Base-by-base conservation (phyloP, 2,888 invertebrate genomes). In the Acanthopleura granulata region DNA sequence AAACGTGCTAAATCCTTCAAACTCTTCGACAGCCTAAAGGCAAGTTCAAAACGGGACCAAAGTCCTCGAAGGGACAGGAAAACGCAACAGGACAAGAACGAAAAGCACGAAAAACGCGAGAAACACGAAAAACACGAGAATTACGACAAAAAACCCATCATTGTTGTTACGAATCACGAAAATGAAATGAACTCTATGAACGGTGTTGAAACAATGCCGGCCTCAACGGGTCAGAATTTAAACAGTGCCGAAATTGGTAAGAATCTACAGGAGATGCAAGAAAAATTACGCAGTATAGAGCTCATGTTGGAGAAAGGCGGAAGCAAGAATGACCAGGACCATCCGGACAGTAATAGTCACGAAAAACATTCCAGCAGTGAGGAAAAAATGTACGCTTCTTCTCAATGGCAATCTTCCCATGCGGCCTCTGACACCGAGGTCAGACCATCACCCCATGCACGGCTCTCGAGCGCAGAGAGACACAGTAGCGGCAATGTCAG, bases 11-110 rank as follows among this genome's bases (percentile, higher is more conserved):
- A 66, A 27, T 66, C 66, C 15, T 66, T 66, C 25, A 66, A 66
- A 27, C 16, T 66, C 1, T 22, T 66, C 6, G 29, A 66, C 25
- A 27, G 25, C 25, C 57, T 57, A n/a, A 66, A 66, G 25, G 66
- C 12, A 27, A 12, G 22, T 18, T 57, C 57, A 22, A 57, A 57
- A 57, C 57, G 57, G 57, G 57, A 57, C 3, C 57, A 57, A 22
- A 66, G 66, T 66, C 66, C 66, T 25, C 22, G 29, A 27, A 66
- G 29, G 25, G 66, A 66, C 1, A 66, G 22, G 66, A 66, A 22
- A 16, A 14, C 6, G 6, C 6, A 66, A 27, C 22, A 22, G 29
- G 66, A 66, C 1, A 66, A 57, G 12, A 4, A 57, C 22, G 18
- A 18, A 16, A 66, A 66, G 25, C 16, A 18, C 25, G 16, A 25